phyloP scores from a whole-genome alignment of 2,888 invertebrate species.

The Andrena trimmerana region DNA sequence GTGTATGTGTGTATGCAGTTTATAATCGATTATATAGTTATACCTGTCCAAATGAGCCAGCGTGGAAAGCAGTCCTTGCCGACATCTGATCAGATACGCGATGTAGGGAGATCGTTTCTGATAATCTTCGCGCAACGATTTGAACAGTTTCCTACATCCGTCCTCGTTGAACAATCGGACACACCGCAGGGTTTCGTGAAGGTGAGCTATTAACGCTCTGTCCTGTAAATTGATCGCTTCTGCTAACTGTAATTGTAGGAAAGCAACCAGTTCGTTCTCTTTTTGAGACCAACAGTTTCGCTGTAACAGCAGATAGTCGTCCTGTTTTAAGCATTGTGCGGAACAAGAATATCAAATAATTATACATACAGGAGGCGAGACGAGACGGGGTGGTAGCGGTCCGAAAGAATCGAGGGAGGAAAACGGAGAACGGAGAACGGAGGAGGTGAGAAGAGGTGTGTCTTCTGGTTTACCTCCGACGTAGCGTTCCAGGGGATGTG shows the following conservation, averaged over 20 bases:
- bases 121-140: constrained; percentile 92
- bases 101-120: constrained; percentile 92
- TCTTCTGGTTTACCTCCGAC: constrained; percentile 74
- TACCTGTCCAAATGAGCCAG: constrained; percentile 90
- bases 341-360: too few species aligned
- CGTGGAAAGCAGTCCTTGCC: constrained; percentile 92
- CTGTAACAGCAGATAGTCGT: constrained; percentile 68
- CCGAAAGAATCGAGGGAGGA: too few species aligned
- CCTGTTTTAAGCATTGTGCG: background rate
- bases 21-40: constrained; percentile 5
- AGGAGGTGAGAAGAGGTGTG: too few species aligned
- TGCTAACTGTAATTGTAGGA: constrained; percentile 91
- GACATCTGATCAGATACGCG: constrained; percentile 92
- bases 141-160: constrained; percentile 91
- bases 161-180: constrained; percentile 90
- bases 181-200: constrained; percentile 94
- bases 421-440: too few species aligned
- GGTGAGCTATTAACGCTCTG: constrained; percentile 91
- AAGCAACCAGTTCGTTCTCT: constrained; percentile 87
- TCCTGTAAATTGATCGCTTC: constrained; percentile 93
- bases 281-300: constrained; percentile 84
- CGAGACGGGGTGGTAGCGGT: too few species aligned
- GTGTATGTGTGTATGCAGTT: background rate
- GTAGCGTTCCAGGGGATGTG: constrained; percentile 86
- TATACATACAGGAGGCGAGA: too few species aligned